Evolutionary conservation across 2,113 vertebrate species (phyloP).

Genomic region (Ursus arctos): DNA sequence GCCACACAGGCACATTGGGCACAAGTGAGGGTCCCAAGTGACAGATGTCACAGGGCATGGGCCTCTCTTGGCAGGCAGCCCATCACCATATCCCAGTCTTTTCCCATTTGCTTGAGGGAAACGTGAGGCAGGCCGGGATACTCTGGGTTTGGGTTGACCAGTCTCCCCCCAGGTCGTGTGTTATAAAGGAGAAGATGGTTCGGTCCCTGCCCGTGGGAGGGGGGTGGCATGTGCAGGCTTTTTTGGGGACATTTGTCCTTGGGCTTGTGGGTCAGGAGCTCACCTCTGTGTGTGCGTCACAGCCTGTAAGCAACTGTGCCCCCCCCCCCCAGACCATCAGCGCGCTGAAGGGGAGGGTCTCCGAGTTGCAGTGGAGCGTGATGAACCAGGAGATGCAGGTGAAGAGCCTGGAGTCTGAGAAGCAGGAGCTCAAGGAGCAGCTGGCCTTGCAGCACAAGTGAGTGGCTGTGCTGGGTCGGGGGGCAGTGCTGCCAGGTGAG

Average conservation of each 20-base stretch:
- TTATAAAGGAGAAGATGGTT: background rate
- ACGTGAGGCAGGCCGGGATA: too few relatives aligned
- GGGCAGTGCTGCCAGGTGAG: too few relatives aligned
- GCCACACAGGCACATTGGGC: fast-evolving
- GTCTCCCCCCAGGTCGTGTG: fast-evolving
- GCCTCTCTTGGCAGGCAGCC: too few relatives aligned
- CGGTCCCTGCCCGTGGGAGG: background rate
- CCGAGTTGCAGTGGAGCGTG: conserved; percentile 92
- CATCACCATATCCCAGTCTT: background rate
- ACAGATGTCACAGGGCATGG: fast-evolving
- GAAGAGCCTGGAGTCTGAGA: conserved; percentile 91
- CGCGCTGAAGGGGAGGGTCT: conserved; percentile 91
- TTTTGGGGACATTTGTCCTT: background rate
- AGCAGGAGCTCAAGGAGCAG: conserved; percentile 94
- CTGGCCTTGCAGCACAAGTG: conserved; percentile 93
- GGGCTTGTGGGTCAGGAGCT: background rate
- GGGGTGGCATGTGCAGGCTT: background rate
- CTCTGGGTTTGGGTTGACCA: background rate
- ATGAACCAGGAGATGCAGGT: conserved; percentile 94
- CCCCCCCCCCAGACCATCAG: conserved; percentile 87
- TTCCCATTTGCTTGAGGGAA: background rate
- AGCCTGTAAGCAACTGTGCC: background rate
- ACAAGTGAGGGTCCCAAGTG: background rate
- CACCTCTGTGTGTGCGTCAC: fast-evolving
- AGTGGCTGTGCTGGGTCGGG: conserved; percentile 31